phyloP scores from a whole-genome alignment of 2,888 invertebrate species.

The Bellardia pandia region DNA sequence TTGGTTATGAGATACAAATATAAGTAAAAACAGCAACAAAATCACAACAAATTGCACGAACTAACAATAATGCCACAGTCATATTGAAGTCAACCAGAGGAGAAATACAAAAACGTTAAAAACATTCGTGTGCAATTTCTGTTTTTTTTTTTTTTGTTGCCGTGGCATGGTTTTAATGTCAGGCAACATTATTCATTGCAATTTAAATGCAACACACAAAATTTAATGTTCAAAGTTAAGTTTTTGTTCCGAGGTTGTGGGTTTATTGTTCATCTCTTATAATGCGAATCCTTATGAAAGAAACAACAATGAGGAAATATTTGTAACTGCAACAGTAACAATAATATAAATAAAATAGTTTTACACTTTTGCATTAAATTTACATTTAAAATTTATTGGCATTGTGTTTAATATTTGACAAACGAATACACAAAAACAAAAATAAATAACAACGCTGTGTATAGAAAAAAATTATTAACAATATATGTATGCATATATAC shows the following conservation, averaged over 20 bases:
- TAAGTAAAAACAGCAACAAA: constrained; percentile 14
- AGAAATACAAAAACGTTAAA: not conserved
- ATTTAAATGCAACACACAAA: constrained; percentile 53
- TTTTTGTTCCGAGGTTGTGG: constrained; percentile 35
- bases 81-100: constrained; percentile 14
- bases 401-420: constrained; percentile 48
- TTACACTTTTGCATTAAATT: constrained; percentile 56
- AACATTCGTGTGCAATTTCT: not conserved
- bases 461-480: constrained; percentile 1
- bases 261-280: constrained; percentile 44
- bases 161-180: constrained; percentile 45
- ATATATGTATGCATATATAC: not conserved
- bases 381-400: constrained; percentile 60
- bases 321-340: constrained; percentile 12
- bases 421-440: not conserved
- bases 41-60: constrained; percentile 62
- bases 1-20: constrained; percentile 47
- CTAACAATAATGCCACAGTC: constrained; percentile 40
- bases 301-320: constrained; percentile 61
- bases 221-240: constrained; percentile 27
- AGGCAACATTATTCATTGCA: constrained; percentile 59
- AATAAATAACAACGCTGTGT: not conserved
- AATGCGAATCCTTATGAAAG: constrained; percentile 9
- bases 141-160: constrained; percentile 42
- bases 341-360: constrained; percentile 40